Base-by-base conservation (phyloP, 1,140 invertebrate genomes). In the Drosophila pandora region DNA sequence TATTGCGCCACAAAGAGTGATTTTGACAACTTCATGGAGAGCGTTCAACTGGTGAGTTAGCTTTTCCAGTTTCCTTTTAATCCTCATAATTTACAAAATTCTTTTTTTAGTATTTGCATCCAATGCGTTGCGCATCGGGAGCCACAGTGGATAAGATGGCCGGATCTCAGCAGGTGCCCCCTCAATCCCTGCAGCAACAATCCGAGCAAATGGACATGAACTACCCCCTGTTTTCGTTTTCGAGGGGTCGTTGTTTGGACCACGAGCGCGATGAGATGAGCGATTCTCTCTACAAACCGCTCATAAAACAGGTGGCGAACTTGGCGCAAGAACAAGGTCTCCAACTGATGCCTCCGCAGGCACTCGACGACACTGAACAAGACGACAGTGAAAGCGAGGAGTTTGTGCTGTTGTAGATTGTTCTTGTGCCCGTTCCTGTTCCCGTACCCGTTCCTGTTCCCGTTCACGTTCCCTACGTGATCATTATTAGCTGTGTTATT, bases 141-240 rank as follows among this genome's bases (percentile, higher is more conserved):
- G 83, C 68, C 1, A 54, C 79, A 8, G 45, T 80, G 39, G 83
- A 90, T 17, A 87, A 81, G 52, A 9, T 52, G 30, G 13, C 45
- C 10, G 63, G 71, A 0, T 37, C 21, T 25, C 49, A 54, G 22
- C 41, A 58, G 17, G 30, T 9, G 41, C 23, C 43, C 50, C 30
- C 62, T 39, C 62, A 68, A n/a, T 45, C 41, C 32, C 28, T 53
- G 34, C 32, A 76, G 17, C 69, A 76, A n/a, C 80, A 61, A 37
- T 8, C 67, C 25, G 79, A 81, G 30, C 89, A 91, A 69, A 92
- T 93, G 54, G 93, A 93, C 74, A 92, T 88, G 28, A 94, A 95
- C 76, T 97, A 97, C 92, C 96, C 96, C 21, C 94, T 97, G 92
- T 97, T 97, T 92, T 94, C 95, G 30, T 95, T 97, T 83, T 94